These are phyloP conservation scores for Triplophysa tibetana DNA, from an alignment of 2,113 vertebrate genomes.

Conservation along the genomic window DNA sequence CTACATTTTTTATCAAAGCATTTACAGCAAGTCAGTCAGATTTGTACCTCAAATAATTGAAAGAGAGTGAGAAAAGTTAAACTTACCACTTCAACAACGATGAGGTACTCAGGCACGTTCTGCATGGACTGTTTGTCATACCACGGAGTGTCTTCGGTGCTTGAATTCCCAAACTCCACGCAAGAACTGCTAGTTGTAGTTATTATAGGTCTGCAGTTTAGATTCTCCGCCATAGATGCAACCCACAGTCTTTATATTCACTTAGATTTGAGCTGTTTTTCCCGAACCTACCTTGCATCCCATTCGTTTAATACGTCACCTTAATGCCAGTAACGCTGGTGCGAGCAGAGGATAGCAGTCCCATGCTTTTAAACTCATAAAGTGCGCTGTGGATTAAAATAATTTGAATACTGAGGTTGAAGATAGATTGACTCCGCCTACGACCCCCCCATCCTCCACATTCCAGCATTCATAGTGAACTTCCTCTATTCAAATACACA, in stretches of 20 bases:
- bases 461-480: too few relatives aligned
- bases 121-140: conserved; percentile 39
- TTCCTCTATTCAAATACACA: background rate
- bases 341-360: background rate
- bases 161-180: conserved; percentile 22
- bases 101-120: conserved; percentile 23
- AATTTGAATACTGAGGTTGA: conserved; percentile 12
- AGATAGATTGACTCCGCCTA: conserved; percentile 10
- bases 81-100: conserved; percentile 48
- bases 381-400: background rate
- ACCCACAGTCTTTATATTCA: background rate
- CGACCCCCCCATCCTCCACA: background rate
- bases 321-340: background rate
- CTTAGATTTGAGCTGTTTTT: rapidly evolving
- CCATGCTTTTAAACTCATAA: background rate
- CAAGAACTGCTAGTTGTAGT: conserved; percentile 25
- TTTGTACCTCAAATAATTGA: background rate
- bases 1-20: background rate
- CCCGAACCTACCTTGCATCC: background rate
- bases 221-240: conserved; percentile 40
- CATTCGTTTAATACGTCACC: background rate
- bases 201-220: conserved; percentile 14
- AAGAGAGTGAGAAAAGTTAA: background rate
- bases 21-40: background rate
- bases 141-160: background rate